Base-by-base conservation (phyloP, 2,888 invertebrate species). In the Dryococelus australis region DNA sequence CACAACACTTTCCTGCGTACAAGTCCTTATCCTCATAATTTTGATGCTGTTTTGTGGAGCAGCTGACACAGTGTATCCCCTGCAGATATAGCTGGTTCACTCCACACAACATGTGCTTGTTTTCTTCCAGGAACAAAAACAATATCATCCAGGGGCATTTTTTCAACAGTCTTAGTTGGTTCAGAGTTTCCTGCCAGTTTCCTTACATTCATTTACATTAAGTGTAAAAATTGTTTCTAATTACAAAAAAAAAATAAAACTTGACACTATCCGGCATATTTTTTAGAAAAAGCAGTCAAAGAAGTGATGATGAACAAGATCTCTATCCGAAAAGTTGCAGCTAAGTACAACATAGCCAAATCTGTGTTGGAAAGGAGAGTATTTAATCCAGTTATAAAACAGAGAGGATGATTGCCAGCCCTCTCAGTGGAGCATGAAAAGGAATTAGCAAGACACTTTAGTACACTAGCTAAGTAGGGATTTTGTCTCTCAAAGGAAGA, bases 341-440 rank as follows among this genome's bases (percentile, higher is more conserved):
- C n/a, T 27, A 79, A 79, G 79, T 79, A 79, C 20, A 24, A 79
- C n/a, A 79, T 79, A 79, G 20, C 26, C 79, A 79, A 79, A 24
- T 79, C 79, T 26, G 79, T 79, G 79, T 24, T 79, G 79, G 79
- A 1, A 26, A 79, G 79, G 79, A 79, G 27, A 79, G 79, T 79
- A 1, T 1, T 8, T 26, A 79, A 79, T n/a, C 27, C 79, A 24
- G 27, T 79, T n/a, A n/a, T 26, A 79, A 79, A 26, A 27, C n/a
- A n/a, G 27, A 24, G 79, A 79, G 79, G 9, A 26, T 6, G 79
- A 79, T 26, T 26, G 20, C 79, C 27, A 79, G n/a, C 79, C 27
- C 79, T 79, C 27, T 79, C 79, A 4, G n/a, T 27, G 79, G 79
- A 10, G n/a, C 79, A 79, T 79, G 79, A 79, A 27, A 79, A 79